Evolutionary conservation across 2,113 vertebrate species (phyloP).

Genomic region (mouse (Mus musculus)): GRCm39 chr6:64317001-64317500

Average conservation of each 20-base stretch:
- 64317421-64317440: not conserved
- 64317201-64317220: not conserved
- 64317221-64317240: not conserved
- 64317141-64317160: not conserved
- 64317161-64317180: no score
- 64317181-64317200: not conserved
- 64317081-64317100: not conserved
- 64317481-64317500: not conserved
- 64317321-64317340: not conserved
- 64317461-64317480: not conserved
- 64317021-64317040: not conserved
- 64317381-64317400: not conserved
- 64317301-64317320: not conserved
- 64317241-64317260: not conserved
- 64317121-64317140: not conserved
- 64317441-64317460: constrained; percentile 8
- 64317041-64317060: not conserved
- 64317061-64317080: not conserved
- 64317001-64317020: not conserved
- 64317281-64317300: not conserved
- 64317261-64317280: not conserved
- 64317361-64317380: not conserved
- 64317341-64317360: not conserved
- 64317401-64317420: not conserved
- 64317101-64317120: not conserved